Evolutionary conservation across 2,888 invertebrate genomes (phyloP).

Genomic region (Temnothorax rugatulus): DNA sequence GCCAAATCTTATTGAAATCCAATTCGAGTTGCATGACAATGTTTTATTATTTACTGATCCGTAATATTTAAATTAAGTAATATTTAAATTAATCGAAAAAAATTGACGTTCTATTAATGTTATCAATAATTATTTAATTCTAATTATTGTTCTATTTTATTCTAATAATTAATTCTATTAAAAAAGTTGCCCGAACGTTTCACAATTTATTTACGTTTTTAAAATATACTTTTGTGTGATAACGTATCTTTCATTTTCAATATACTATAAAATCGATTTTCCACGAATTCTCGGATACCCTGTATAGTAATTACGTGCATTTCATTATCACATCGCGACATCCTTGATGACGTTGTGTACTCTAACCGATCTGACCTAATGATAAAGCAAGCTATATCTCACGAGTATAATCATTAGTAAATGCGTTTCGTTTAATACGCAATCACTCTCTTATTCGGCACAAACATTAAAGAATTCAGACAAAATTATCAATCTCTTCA

Average conservation of each 20-base stretch:
- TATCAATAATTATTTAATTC: neutral
- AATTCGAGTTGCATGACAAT: neutral
- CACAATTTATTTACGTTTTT: too few species aligned
- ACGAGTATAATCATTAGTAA: neutral
- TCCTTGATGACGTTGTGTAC: neutral
- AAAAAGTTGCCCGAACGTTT: neutral
- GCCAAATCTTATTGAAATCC: neutral
- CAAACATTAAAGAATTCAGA: neutral
- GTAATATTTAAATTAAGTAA: too few species aligned
- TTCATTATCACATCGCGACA: conserved; percentile 1
- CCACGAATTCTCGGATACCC: neutral
- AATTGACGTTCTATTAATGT: neutral
- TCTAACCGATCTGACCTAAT: conserved; percentile 21
- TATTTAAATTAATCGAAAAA: neutral
- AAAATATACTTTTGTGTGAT: neutral
- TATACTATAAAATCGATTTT: neutral
- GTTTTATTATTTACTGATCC: neutral
- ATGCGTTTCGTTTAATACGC: neutral
- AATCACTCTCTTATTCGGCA: neutral
- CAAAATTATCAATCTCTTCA: neutral
- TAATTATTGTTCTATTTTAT: neutral
- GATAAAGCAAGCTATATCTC: neutral
- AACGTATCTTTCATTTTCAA: neutral
- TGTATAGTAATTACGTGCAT: neutral
- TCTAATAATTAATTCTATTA: neutral